Evolutionary conservation across 64 coral and sea anemone genomes (phyloP).

Genomic region (Porites lutea): DNA sequence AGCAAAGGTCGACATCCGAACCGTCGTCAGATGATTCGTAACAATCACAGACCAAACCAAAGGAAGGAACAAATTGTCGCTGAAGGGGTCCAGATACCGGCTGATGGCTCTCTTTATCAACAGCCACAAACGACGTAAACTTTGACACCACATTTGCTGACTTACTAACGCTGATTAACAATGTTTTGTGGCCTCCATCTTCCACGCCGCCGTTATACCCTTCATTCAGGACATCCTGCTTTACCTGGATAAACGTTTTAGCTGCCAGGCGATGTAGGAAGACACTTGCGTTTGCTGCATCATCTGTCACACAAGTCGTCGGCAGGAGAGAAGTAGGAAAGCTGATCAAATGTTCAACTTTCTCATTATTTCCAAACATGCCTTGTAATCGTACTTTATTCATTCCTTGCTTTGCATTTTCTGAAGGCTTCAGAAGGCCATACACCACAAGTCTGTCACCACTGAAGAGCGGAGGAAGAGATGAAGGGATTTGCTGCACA

Average conservation of each 20-base stretch:
- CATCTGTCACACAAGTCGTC: background rate
- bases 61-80: background rate
- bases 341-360: background rate
- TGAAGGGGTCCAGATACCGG: constrained; percentile 15
- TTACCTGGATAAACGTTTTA: constrained; percentile 51
- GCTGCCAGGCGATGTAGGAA: constrained; percentile 56
- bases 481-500: constrained; percentile 41
- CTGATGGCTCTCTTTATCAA: constrained; percentile 48
- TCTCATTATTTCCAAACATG: too few species aligned
- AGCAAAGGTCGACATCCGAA: too few species aligned
- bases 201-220: too few species aligned
- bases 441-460: constrained; percentile 65
- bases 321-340: background rate
- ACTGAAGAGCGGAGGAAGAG: constrained; percentile 45
- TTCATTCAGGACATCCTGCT: background rate
- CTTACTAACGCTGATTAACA: constrained; percentile 1
- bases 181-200: background rate
- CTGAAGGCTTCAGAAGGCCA: constrained; percentile 28
- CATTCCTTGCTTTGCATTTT: background rate
- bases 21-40: too few species aligned
- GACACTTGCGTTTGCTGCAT: background rate
- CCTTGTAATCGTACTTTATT: background rate
- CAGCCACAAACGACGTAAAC: constrained; percentile 48
- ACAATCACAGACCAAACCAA: too few species aligned
- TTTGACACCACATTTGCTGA: constrained; percentile 26